Evolutionary conservation across 2,797 vertebrate genomes (phyloP).

Genomic region (Columba guinea): DNA sequence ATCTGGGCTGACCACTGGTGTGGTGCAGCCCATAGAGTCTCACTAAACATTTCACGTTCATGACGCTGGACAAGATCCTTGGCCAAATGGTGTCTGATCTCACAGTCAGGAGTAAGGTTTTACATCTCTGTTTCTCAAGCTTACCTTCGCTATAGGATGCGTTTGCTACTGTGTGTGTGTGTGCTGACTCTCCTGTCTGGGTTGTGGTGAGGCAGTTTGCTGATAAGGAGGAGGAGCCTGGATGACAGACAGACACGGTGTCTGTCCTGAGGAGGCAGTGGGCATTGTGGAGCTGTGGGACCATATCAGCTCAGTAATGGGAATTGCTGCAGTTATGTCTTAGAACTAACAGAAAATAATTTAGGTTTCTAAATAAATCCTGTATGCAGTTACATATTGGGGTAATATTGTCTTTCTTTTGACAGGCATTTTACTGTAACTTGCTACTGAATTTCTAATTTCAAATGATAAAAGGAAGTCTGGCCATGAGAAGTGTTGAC

Average conservation of each 20-base stretch:
- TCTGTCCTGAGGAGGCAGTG: neutral
- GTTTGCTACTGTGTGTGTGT: neutral
- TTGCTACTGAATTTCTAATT: neutral
- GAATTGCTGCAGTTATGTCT: neutral
- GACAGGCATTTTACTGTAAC: neutral
- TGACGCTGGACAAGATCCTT: neutral
- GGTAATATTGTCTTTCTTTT: neutral
- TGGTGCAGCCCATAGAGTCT: neutral
- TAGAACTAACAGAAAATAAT: neutral
- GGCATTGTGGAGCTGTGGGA: accelerated
- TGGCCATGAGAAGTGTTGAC: neutral
- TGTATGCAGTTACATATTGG: neutral
- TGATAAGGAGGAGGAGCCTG: neutral
- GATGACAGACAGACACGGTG: neutral
- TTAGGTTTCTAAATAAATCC: neutral
- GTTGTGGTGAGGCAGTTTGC: neutral
- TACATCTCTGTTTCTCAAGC: neutral
- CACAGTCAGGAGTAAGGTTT: neutral
- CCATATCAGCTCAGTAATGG: neutral
- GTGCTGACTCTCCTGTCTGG: neutral
- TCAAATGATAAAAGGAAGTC: conserved; percentile 9
- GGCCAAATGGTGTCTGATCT: neutral
- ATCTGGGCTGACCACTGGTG: neutral
- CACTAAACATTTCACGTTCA: neutral
- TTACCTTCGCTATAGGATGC: neutral